Base-by-base conservation (phyloP, 2,113 vertebrate species). In the Crotophaga sulcirostris region DNA sequence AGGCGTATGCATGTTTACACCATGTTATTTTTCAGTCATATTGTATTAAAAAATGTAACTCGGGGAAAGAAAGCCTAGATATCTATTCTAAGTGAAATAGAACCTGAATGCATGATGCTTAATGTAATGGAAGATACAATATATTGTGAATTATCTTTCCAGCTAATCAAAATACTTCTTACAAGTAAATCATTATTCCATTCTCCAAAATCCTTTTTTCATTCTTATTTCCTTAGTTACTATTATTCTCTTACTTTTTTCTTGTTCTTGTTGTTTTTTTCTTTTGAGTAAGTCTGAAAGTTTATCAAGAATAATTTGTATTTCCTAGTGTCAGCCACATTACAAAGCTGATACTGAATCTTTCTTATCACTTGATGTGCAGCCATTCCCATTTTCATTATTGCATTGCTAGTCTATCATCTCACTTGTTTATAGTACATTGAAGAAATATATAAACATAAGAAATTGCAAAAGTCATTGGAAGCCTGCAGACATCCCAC, bases 301-400 rank as follows among this genome's bases (percentile, higher is more conserved):
- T 96, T 98, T 96, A 96, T 90, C 60, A 95, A 91, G 87, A 94
- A 94, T 95, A 95, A 96, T 95, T 96, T 94, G 26, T 97, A 96
- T 98, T 97, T 98, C 83, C 60, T 91, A 76, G 28, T 89, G 83
- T 94, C 84, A 87, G 38, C 16, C 76, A 82, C 58, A 78, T 96
- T 96, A 96, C 60, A 96, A 96, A 97, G 75, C 90, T 63, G 14
- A 95, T 92, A 95, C 44, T 93, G 94, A 97, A 97, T 96, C 93
- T 96, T 96, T 88, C 76, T 77, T 84, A 68, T 47, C 11, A 34
- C 60, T 88, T 94, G 49, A 58, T 75, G 72, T 45, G 55, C 70
- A 94, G 87, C 88, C 86, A 92, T 97, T 97, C 80, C 54, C 96
- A 90, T 93, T 96, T 76, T 96, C 86, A 93, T 95, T 89, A 93